Percentiles rank a stretch among this genome's conserved stretches.
Evolutionary conservation across 1,140 invertebrate species (phyloP).

Genomic region (Drosophila micromelanica): DNA sequence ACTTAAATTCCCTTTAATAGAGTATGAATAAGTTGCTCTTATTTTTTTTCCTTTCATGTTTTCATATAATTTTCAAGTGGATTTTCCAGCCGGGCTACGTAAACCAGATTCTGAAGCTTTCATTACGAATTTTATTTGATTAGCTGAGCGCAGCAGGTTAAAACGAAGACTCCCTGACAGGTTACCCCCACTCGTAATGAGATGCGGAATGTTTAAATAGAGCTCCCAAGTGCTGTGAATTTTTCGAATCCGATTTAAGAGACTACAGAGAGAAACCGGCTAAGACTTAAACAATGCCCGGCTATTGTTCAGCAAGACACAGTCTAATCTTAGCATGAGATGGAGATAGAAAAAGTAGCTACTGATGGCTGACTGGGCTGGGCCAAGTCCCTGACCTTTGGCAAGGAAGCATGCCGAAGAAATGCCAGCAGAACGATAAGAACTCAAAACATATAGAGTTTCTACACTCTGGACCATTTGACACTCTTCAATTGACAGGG

Average conservation of each 20-base stretch:
- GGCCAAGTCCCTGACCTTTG: conserved; percentile 7
- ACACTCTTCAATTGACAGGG: neutral
- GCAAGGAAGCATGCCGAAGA: conserved; percentile 8
- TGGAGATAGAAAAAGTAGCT: neutral
- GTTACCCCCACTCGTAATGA: conserved; percentile 23
- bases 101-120: conserved; percentile 45
- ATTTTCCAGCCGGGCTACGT: conserved; percentile 24
- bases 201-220: neutral
- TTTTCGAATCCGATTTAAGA: conserved; percentile 10
- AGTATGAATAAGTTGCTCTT: neutral
- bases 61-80: conserved; percentile 25
- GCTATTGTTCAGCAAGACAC: conserved; percentile 7
- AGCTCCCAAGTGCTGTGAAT: neutral
- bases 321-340: conserved; percentile 12
- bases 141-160: conserved; percentile 26
- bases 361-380: neutral
- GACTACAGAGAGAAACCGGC: neutral
- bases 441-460: neutral
- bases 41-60: neutral
- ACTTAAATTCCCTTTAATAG: neutral
- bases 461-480: neutral
- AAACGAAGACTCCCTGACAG: conserved; percentile 12
- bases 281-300: conserved; percentile 3
- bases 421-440: conserved; percentile 9
- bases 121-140: conserved; percentile 50